Conservation (phyloP, 2,888 invertebrate genomes). For the Metalampra italica region DNA sequence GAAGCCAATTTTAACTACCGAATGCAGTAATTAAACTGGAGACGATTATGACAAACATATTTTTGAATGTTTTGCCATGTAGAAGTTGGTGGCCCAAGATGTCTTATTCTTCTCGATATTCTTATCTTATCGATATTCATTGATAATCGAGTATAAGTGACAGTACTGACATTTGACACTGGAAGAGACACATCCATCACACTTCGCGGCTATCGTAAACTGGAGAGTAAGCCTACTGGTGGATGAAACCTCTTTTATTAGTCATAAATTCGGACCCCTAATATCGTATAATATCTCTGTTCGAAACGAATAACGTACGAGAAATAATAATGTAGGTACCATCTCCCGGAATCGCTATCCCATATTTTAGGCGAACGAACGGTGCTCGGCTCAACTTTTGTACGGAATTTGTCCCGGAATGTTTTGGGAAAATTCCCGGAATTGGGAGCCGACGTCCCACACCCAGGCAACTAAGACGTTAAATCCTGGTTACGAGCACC, state of each 20-base stretch:
- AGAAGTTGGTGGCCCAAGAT: too few species aligned
- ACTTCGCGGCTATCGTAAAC: too few species aligned
- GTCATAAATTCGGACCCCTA: background rate
- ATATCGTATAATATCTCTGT: background rate
- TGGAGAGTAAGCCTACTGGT: too few species aligned
- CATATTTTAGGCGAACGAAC: slow-evolving; percentile 8
- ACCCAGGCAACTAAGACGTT: slow-evolving; percentile 62
- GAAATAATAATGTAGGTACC: slow-evolving; percentile 3
- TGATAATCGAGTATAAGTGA: too few species aligned
- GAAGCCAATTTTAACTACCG: too few species aligned
- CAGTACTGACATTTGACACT: too few species aligned
- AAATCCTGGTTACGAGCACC: slow-evolving; percentile 61
- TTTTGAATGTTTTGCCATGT: too few species aligned
- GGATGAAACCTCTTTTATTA: background rate
- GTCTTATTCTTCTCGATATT: too few species aligned
- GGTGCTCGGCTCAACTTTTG: slow-evolving; percentile 36
- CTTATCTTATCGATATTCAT: too few species aligned
- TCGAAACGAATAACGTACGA: background rate
- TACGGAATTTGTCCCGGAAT: slow-evolving; percentile 64
- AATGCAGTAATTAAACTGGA: too few species aligned
- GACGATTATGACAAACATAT: too few species aligned
- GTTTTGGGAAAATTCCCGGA: slow-evolving; percentile 58
- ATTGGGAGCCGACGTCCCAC: slow-evolving; percentile 45
- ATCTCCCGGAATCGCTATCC: slow-evolving; percentile 3
- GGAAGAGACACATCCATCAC: too few species aligned